Evolutionary conservation across 2,888 invertebrate species (phyloP), one percentile per base, ranked within the genome.

Genomic region (Dermolepida albohirtum): DNA sequence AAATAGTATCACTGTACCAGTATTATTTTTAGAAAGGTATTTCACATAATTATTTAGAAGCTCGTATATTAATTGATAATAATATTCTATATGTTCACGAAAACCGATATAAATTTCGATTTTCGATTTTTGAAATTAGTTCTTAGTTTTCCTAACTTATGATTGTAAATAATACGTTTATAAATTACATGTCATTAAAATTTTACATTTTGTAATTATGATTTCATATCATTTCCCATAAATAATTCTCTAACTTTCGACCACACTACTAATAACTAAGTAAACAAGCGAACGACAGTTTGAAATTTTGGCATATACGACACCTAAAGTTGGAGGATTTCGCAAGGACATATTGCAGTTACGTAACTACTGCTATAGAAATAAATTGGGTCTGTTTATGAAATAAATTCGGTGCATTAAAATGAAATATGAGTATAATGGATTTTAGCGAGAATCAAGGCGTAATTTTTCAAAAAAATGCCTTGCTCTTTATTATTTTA

Each of bases 341-440:
- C 5, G 51, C 0, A 5, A 34, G 34, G 12, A 52, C 51, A 29
- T 29, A 52, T 52, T 29, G 51, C 34, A 34, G 51, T 52, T 52
- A 12, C 14, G 29, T 14, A 52, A 52, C 51, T 52, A 52, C 14
- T 14, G 14, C 34, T 27, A 52, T 6, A 2, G 51, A 7, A 52
- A 52, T 34, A 4, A 34, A 52, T 52, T 34, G 51, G 1, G 29
- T 8, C 14, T 34, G 51, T 52, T 52, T 52, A 52, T 34, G 51
- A 52, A 52, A 52, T 52, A 52, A 52, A 52, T 52, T 34, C 34
- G 51, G 29, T 29, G 27, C 14, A 27, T 52, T 52, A 52, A 39
- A 52, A 27, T 52, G 51, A 52, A 52, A 52, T 52, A 52, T n/a
- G 29, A 14, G 29, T 12, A 34, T 52, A 34, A 52, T 34, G 29